These are phyloP conservation scores for Spodoptera litura DNA, from an alignment of 1,140 invertebrate genomes.

Conservation along the genomic window DNA sequence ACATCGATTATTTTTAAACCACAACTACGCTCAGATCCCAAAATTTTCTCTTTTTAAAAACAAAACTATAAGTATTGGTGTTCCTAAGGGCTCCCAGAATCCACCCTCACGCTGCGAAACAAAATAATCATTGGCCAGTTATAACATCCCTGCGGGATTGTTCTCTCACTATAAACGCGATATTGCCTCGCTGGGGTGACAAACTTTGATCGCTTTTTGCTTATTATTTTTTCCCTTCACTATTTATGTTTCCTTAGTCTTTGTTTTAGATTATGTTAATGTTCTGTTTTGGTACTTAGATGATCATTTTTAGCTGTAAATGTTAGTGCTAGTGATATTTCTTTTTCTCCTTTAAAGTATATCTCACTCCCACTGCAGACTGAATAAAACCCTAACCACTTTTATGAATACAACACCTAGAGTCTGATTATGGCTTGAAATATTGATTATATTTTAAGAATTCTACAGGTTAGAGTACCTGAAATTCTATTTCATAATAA, in stretches of 20 bases:
- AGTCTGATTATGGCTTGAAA: no score
- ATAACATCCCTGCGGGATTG: slow-evolving; percentile 74
- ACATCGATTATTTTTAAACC: no score
- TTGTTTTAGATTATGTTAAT: slow-evolving; percentile 5
- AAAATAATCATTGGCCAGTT: slow-evolving; percentile 83
- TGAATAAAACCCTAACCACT: no score
- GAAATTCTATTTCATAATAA: background rate
- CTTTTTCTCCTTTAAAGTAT: no score
- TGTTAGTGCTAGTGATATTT: no score
- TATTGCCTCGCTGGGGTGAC: slow-evolving; percentile 62
- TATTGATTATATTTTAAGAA: no score
- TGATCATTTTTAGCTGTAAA: no score
- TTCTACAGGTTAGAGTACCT: no score
- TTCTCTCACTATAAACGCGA: slow-evolving; percentile 77
- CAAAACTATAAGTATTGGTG: background rate
- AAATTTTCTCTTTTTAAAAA: no score
- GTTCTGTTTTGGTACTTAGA: background rate
- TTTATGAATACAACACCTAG: no score
- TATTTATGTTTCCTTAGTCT: slow-evolving; percentile 17
- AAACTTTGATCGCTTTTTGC: slow-evolving; percentile 69
- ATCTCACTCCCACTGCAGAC: no score
- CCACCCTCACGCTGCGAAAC: slow-evolving; percentile 53
- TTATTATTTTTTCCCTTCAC: slow-evolving; percentile 60
- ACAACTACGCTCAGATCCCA: no score
- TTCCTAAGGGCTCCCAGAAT: slow-evolving; percentile 50